Evolutionary conservation across 64 coral and sea anemone genomes (phyloP), one percentile per base, ranked within the genome.

Genomic region (Montipora capricornis): DNA sequence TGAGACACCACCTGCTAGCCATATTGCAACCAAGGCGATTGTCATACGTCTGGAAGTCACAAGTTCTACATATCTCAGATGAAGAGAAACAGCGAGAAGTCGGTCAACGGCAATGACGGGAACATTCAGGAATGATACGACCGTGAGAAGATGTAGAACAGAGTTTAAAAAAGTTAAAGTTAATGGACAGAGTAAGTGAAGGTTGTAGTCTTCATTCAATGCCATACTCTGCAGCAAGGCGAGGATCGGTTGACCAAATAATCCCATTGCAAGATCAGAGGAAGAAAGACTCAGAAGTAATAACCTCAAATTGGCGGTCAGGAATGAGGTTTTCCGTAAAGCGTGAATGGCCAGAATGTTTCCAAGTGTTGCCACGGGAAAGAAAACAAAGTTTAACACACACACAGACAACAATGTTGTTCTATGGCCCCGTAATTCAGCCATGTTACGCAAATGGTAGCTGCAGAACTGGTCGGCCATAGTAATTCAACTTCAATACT

Each of bases 31-130:
- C 5, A 79, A 17, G 3, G 47, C 59, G 3, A 69, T 79, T 2
- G 20, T 67, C 6, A 46, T 24, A 10, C 75, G 75, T 46, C 20
- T 90, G 47, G 52, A 55, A 55, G 52, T 55, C 5, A 55, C 52
- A 55, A 90, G 15, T 2, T 68, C 59, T 80, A 67, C 75, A 47
- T 90, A 80, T 50, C 76, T 20, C 5, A 90, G 59, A 26, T 90
- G 88, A 45, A 90, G 88, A 2, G 55, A 64, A n/a, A 90, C 46
- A 1, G 88, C 88, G 19, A 90, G 88, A 37, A 90, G 77, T 49
- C 88, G 50, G 53, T 90, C 88, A 10, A 76, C 5, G 22, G 88
- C 78, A 17, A 90, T 80, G 48, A 61, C 77, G 7, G 88, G 37
- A 4, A 90, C 29, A 5, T 59, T 80, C 1, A 79, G 67, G 47